These are phyloP conservation scores for Coregonus clupeaformis DNA, from an alignment of 2,113 vertebrate genomes.

Conservation along the genomic window DNA sequence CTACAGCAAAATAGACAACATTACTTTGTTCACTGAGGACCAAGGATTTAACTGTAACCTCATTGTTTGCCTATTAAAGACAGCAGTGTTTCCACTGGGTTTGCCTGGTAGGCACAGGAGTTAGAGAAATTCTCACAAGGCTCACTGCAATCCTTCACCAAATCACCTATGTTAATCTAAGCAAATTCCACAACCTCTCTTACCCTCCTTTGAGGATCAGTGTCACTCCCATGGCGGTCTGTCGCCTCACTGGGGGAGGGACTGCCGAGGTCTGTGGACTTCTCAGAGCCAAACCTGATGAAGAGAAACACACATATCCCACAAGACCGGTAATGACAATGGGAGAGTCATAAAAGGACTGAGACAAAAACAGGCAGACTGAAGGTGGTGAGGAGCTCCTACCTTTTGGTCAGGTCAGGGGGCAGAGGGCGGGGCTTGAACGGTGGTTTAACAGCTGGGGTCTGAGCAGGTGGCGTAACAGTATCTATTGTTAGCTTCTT, in stretches of 20 bases:
- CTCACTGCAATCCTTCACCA: background rate
- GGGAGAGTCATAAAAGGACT: slow-evolving; percentile 5
- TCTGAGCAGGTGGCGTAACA: slow-evolving; percentile 41
- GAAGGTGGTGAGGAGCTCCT: slow-evolving; percentile 23
- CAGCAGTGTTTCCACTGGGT: background rate
- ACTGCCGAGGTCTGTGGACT: slow-evolving; percentile 51
- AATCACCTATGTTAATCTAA: background rate
- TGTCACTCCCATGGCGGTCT: slow-evolving; percentile 53
- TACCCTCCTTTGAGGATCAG: slow-evolving; percentile 68
- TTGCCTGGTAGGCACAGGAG: background rate
- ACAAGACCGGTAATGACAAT: slow-evolving; percentile 62
- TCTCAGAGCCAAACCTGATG: slow-evolving; percentile 68
- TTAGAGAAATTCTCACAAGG: background rate
- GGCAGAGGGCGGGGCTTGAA: slow-evolving; percentile 67
- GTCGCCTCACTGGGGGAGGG: slow-evolving; percentile 48
- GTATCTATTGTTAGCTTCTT: slow-evolving; percentile 71
- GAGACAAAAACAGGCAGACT: background rate
- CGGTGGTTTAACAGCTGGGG: slow-evolving; percentile 49
- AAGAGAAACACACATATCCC: slow-evolving; percentile 43
- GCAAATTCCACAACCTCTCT: slow-evolving; percentile 35
- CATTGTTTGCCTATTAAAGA: background rate
- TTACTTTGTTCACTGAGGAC: background rate
- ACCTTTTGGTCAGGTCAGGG: slow-evolving; percentile 72
- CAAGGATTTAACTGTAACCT: too few species aligned
- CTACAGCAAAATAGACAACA: background rate